These are phyloP conservation scores for Drosophila kohkoa DNA, from an alignment of 1,140 invertebrate species.

Conservation along the genomic window DNA sequence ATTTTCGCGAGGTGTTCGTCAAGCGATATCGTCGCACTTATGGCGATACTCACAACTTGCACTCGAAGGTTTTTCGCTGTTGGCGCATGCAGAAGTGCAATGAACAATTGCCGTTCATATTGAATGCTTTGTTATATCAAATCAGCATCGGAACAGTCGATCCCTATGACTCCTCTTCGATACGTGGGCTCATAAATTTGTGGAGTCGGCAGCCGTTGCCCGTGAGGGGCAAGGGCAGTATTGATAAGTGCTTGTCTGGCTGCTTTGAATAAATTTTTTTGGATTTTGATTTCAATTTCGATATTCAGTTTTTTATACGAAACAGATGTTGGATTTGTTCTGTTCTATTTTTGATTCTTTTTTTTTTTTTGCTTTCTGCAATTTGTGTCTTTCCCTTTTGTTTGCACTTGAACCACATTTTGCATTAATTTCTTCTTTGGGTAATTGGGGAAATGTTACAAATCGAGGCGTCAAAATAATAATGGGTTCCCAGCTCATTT, in stretches of 20 bases:
- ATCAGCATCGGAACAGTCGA: constrained; percentile 47
- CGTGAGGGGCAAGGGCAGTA: background rate
- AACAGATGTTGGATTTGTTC: constrained; percentile 59
- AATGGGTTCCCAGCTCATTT: constrained; percentile 58
- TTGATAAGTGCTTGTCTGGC: constrained; percentile 40
- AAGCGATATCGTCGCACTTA: background rate
- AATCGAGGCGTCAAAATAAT: constrained; percentile 48
- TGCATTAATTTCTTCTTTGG: constrained; percentile 1
- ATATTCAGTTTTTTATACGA: constrained; percentile 66
- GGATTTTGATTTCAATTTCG: constrained; percentile 56
- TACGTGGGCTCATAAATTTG: constrained; percentile 49
- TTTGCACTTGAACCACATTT: constrained; percentile 68
- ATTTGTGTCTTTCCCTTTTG: constrained; percentile 10
- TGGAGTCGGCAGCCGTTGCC: constrained; percentile 35
- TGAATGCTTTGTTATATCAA: constrained; percentile 63
- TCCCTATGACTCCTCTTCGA: constrained; percentile 52
- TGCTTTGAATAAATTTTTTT: constrained; percentile 34
- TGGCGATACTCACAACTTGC: background rate
- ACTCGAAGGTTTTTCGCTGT: background rate
- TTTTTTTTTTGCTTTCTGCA: constrained; percentile 32
- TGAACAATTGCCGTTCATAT: constrained; percentile 56
- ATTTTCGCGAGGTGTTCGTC: constrained; percentile 46
- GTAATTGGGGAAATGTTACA: constrained; percentile 47
- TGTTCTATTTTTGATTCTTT: constrained; percentile 63
- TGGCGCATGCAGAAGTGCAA: constrained; percentile 35